Percentiles rank a stretch among this genome's conserved stretches.
These are phyloP conservation scores for Homarus gammarus DNA, from an alignment of 2,888 invertebrate species.

Conservation along the genomic window DNA sequence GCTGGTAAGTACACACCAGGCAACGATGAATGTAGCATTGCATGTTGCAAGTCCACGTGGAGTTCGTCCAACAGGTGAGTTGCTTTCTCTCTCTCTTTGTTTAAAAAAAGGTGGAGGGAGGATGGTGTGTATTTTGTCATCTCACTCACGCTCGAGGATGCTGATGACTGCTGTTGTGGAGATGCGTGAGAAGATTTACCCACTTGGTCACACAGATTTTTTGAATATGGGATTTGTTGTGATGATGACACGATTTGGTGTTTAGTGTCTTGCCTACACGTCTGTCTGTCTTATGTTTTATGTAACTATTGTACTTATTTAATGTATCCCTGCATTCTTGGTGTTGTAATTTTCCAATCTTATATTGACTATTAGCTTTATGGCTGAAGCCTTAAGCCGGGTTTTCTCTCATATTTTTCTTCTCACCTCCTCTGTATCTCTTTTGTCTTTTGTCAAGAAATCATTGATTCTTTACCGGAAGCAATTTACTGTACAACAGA, in stretches of 20 bases:
- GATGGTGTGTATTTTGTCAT: neutral
- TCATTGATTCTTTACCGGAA: too few relatives aligned
- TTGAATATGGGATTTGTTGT: neutral
- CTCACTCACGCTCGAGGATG: neutral
- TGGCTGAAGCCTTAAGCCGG: too few relatives aligned
- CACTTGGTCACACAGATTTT: neutral
- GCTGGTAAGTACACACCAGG: slow-evolving; percentile 61
- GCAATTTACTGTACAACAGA: too few relatives aligned
- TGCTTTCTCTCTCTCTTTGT: slow-evolving; percentile 6
- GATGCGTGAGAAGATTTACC: neutral
- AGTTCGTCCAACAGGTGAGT: slow-evolving; percentile 43
- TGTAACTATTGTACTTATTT: neutral
- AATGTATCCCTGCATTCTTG: neutral
- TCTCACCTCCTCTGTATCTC: neutral
- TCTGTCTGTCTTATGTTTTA: neutral
- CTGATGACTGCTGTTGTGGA: neutral
- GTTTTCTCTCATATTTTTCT: too few relatives aligned
- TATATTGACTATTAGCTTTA: too few relatives aligned
- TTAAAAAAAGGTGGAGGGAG: neutral
- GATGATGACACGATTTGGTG: slow-evolving; percentile 1
- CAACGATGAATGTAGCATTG: slow-evolving; percentile 66
- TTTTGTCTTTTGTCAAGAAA: neutral
- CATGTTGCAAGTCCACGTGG: slow-evolving; percentile 58
- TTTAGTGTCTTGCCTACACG: neutral
- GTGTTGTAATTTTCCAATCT: too few relatives aligned